Conservation (phyloP, 2,797 vertebrate genomes). For the Platyrinchus mystaceus region DNA sequence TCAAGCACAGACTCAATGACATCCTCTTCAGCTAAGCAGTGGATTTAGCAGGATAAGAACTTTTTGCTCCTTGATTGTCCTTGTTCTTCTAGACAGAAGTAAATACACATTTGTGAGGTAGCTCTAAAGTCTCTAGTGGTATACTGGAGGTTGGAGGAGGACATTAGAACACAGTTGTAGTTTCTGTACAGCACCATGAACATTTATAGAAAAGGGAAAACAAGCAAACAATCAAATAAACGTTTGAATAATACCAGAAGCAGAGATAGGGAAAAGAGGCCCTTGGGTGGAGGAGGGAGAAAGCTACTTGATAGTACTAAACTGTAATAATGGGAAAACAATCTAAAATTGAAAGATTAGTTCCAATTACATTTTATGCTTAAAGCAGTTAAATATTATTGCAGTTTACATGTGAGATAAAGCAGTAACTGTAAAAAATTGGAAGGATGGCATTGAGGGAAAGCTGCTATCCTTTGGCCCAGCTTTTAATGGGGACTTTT, state of each 20-base stretch:
- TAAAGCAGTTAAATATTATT: constrained; percentile 38
- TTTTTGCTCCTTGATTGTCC: neutral
- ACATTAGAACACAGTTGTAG: neutral
- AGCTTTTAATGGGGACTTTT: neutral
- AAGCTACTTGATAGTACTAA: neutral
- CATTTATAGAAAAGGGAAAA: neutral
- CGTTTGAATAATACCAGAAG: neutral
- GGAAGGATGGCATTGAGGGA: neutral
- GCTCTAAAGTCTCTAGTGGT: neutral
- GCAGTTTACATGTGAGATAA: neutral
- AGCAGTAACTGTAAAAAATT: neutral
- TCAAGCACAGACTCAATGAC: neutral
- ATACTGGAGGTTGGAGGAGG: neutral
- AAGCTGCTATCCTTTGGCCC: neutral
- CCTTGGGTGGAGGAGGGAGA: neutral
- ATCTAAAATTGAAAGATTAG: neutral
- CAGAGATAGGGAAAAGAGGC: neutral
- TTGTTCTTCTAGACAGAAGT: neutral
- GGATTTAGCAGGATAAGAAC: neutral
- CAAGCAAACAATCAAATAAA: neutral
- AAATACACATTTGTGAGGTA: neutral
- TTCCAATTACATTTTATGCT: constrained; percentile 45
- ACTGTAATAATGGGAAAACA: neutral
- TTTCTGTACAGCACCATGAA: neutral
- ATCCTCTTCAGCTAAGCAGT: neutral